phyloP scores from a whole-genome alignment of 1,140 invertebrate genomes.

The Frieseomelitta varia region DNA sequence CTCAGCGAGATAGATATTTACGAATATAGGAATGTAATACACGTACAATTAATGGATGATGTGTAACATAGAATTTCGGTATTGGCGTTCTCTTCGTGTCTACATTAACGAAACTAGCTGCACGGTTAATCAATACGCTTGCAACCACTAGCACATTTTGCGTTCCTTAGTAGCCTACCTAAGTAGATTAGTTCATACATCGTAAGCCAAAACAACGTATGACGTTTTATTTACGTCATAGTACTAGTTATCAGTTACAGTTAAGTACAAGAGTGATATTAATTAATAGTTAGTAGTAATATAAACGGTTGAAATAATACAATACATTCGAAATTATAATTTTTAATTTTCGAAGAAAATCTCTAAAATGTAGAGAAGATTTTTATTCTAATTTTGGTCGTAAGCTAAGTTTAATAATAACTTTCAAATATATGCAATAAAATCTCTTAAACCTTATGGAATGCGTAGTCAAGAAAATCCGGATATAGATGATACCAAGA shows the following conservation, averaged over 20 bases:
- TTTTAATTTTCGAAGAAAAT: not conserved
- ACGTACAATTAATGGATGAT: slow-evolving; percentile 52
- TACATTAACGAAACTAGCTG: slow-evolving; percentile 59
- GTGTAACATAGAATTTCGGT: slow-evolving; percentile 58
- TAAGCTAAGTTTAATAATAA: not conserved
- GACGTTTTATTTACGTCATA: not conserved
- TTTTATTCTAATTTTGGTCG: not conserved
- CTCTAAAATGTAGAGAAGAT: too few relatives aligned
- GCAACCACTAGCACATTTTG: slow-evolving; percentile 51
- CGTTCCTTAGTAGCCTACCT: slow-evolving; percentile 6
- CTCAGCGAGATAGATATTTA: slow-evolving; percentile 42
- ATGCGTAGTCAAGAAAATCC: not conserved
- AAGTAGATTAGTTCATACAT: slow-evolving; percentile 21
- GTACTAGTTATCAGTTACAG: not conserved
- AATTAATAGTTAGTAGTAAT: too few relatives aligned
- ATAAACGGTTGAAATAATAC: not conserved
- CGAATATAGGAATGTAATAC: slow-evolving; percentile 60
- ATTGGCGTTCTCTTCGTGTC: slow-evolving; percentile 45
- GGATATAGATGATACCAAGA: not conserved
- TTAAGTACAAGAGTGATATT: too few relatives aligned
- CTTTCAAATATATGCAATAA: not conserved
- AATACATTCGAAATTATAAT: not conserved
- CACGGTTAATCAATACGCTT: slow-evolving; percentile 53
- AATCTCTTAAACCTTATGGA: not conserved
- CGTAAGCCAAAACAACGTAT: not conserved